Percentiles rank a stretch among this genome's conserved stretches.
These are phyloP conservation scores for Epizoanthus illoricatus DNA, from an alignment of 92 coral and sea anemone species.

Conservation along the genomic window DNA sequence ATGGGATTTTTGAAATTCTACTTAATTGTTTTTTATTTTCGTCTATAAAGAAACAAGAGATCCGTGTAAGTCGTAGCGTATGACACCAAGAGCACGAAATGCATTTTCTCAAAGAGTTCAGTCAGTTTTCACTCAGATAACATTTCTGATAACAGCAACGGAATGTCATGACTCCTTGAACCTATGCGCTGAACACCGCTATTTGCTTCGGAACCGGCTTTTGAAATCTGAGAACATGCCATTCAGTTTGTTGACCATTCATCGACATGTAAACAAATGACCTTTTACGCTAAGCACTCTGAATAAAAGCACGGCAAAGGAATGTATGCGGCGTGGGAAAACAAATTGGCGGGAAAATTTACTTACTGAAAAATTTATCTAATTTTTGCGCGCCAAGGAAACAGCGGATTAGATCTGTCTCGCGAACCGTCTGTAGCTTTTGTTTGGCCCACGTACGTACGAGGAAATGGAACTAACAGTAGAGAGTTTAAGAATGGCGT, in stretches of 20 bases:
- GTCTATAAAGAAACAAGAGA: conserved; percentile 4
- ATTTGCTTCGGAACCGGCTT: conserved; percentile 4
- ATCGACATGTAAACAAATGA: conserved; percentile 39
- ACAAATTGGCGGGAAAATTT: conserved; percentile 30
- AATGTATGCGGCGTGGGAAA: conserved; percentile 41
- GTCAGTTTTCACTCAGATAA: background rate
- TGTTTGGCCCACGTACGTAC: no score
- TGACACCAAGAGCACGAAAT: background rate
- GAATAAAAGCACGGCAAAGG: conserved; percentile 12
- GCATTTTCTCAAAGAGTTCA: background rate
- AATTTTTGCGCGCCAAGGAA: no score
- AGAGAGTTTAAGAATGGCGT: no score
- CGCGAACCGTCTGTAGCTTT: no score
- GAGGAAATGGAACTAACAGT: no score
- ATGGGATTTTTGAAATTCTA: conserved; percentile 39
- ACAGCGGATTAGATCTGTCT: no score
- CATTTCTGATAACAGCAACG: background rate
- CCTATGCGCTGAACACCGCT: background rate
- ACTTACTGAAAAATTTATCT: no score
- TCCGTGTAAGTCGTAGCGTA: background rate
- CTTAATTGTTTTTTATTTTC: conserved; percentile 35
- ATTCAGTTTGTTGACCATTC: conserved; percentile 27
- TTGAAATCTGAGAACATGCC: conserved; percentile 30
- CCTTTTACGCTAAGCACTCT: conserved; percentile 26
- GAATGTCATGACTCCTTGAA: background rate